Percentiles rank a stretch among this genome's conserved stretches.
phyloP scores from a whole-genome alignment of 2,113 vertebrate species.

The Phyllostomus hastatus region DNA sequence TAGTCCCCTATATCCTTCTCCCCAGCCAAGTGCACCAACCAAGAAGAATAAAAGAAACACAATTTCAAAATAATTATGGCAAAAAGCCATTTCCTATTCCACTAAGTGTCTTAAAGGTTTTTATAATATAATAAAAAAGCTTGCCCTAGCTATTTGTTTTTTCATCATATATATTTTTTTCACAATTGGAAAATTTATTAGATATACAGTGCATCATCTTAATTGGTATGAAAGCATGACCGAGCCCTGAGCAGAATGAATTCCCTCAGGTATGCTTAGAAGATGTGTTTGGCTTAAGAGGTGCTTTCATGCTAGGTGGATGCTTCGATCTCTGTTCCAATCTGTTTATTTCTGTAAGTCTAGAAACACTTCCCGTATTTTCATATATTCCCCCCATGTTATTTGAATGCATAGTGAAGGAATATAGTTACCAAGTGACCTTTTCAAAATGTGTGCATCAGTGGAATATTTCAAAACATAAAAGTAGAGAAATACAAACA shows the following conservation, averaged over 20 bases:
- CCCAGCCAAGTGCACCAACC: not conserved
- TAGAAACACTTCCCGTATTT: not conserved
- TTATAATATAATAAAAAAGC: slow-evolving; percentile 38
- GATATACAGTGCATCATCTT: slow-evolving; percentile 69
- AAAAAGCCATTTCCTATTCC: slow-evolving; percentile 17
- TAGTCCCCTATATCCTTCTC: too few relatives aligned
- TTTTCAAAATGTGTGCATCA: not conserved
- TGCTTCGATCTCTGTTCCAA: not conserved
- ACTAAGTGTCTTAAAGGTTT: slow-evolving; percentile 61
- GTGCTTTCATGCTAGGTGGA: not conserved
- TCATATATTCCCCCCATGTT: not conserved
- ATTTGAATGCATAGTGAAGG: not conserved
- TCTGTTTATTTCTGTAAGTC: not conserved
- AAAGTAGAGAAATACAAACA: not conserved
- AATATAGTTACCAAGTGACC: not conserved
- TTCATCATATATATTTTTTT: slow-evolving; percentile 57
- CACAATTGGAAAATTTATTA: slow-evolving; percentile 71
- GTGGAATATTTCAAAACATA: not conserved
- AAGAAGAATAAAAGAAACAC: slow-evolving; percentile 8
- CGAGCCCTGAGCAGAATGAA: slow-evolving; percentile 19
- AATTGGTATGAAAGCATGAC: slow-evolving; percentile 70
- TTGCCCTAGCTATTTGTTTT: slow-evolving; percentile 53
- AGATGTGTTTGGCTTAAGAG: not conserved
- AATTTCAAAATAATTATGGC: slow-evolving; percentile 35
- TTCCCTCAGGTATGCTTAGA: slow-evolving; percentile 18